Evolutionary conservation across 2,113 vertebrate genomes (phyloP).

Genomic region (Oryctolagus cuniculus): mOryCun1.1 NC_091433.1:163161001-163161500

Average conservation of each 20-base stretch:
- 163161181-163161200: neutral
- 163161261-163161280: neutral
- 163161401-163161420: neutral
- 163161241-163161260: neutral
- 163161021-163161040: conserved; percentile 58
- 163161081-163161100: conserved; percentile 39
- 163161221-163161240: neutral
- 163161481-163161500: neutral
- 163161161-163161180: neutral
- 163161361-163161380: neutral
- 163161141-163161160: neutral
- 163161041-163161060: conserved; percentile 52
- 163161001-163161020: conserved; percentile 58
- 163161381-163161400: neutral
- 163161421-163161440: neutral
- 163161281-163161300: conserved; percentile 6
- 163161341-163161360: conserved; percentile 1
- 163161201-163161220: neutral
- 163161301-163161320: neutral
- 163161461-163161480: neutral
- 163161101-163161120: neutral
- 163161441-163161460: neutral
- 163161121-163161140: neutral
- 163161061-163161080: conserved; percentile 59
- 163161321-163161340: neutral